A percentile compares a stretch with the other conserved stretches of the same genome.
These are phyloP conservation scores for Labeo rohita DNA, from an alignment of 2,113 vertebrate species.

Conservation along the genomic window DNA sequence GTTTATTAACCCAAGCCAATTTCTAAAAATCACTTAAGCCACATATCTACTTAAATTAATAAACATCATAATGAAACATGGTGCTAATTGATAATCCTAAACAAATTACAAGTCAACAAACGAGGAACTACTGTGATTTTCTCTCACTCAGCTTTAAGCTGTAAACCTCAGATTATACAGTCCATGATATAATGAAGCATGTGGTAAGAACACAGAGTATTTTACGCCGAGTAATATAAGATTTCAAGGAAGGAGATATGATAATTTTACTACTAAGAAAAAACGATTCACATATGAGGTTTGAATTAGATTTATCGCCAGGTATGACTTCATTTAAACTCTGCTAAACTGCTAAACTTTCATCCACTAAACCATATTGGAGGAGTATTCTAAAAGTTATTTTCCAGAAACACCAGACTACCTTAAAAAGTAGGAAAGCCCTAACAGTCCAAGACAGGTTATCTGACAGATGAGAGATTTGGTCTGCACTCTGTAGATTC, in stretches of 20 bases:
- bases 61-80: background rate
- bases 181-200: background rate
- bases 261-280: too few relatives aligned
- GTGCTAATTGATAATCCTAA: background rate
- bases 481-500: background rate
- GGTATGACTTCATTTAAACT: slow-evolving; percentile 1
- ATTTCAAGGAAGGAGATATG: too few relatives aligned
- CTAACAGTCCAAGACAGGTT: background rate
- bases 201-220: background rate
- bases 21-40: background rate
- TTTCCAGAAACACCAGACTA: background rate
- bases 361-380: background rate
- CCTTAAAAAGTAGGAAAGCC: background rate
- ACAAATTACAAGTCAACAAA: background rate
- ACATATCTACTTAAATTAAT: background rate
- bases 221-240: background rate
- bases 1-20: background rate
- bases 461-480: background rate
- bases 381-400: background rate
- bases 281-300: too few relatives aligned
- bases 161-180: background rate
- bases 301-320: background rate
- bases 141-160: background rate
- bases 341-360: background rate
- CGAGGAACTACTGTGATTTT: background rate